These are phyloP conservation scores for Rhinolophus sinicus DNA, from an alignment of 2,113 vertebrate species.

Conservation along the genomic window DNA sequence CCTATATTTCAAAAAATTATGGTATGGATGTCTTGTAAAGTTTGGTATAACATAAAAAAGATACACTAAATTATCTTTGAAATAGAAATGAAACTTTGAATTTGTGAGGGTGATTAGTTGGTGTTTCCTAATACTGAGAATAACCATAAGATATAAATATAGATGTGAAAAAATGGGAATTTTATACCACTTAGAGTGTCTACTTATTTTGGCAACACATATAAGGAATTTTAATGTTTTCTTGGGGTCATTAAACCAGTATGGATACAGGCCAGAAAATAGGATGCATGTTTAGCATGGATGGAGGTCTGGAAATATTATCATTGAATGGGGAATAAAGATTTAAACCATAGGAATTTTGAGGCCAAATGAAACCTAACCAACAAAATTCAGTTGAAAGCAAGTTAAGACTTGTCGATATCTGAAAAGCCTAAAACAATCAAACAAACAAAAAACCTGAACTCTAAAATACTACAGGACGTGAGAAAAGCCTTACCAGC, in stretches of 20 bases:
- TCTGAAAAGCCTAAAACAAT: not conserved
- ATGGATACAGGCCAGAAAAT: not conserved
- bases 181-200: not conserved
- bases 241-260: not conserved
- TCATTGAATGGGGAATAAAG: not conserved
- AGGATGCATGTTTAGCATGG: not conserved
- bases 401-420: not conserved
- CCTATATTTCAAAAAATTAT: not conserved
- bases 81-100: constrained; percentile 29
- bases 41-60: not conserved
- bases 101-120: not conserved
- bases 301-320: constrained; percentile 34
- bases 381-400: not conserved
- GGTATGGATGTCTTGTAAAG: not conserved
- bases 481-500: constrained; percentile 6
- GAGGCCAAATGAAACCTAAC: not conserved
- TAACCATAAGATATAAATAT: not conserved
- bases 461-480: not conserved
- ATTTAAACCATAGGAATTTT: not conserved
- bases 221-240: constrained; percentile 19
- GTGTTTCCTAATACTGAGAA: not conserved
- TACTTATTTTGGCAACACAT: constrained; percentile 33
- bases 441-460: not conserved
- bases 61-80: not conserved
- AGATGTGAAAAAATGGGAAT: not conserved